Evolutionary conservation across 2,888 invertebrate species (phyloP).

Genomic region (Sesamia inferens): DNA sequence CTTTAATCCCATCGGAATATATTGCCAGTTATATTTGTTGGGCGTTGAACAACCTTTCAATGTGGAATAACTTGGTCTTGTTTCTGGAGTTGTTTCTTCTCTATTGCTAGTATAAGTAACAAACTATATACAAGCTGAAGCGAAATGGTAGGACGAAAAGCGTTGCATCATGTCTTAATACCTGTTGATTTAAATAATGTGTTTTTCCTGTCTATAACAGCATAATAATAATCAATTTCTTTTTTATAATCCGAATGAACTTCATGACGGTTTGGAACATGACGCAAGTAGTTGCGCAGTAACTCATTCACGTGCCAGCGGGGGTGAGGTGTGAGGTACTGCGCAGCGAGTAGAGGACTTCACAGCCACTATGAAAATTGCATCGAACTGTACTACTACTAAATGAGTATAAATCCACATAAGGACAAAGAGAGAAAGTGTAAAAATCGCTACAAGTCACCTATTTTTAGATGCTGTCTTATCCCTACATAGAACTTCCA

Average conservation of each 20-base stretch:
- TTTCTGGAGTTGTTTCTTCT: background rate
- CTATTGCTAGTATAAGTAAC: background rate
- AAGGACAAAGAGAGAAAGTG: background rate
- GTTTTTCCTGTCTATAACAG: background rate
- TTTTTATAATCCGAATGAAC: background rate
- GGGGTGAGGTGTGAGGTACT: background rate
- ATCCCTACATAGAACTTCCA: background rate
- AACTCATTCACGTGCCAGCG: no score
- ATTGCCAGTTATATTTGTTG: conserved; percentile 13
- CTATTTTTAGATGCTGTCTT: conserved; percentile 20
- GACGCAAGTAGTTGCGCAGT: background rate
- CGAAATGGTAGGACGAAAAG: background rate
- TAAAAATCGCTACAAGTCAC: conserved; percentile 27
- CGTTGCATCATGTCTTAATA: background rate
- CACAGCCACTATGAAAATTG: background rate
- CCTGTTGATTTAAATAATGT: background rate
- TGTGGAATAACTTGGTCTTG: background rate
- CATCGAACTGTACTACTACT: background rate
- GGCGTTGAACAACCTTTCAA: conserved; percentile 9
- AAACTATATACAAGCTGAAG: background rate
- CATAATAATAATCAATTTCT: background rate
- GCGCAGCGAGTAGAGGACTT: background rate
- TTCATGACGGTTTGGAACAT: background rate
- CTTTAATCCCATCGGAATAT: conserved; percentile 14
- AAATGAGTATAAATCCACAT: background rate